These are phyloP conservation scores for Aratinga solstitialis DNA, from an alignment of 2,797 vertebrate species.

Conservation along the genomic window DNA sequence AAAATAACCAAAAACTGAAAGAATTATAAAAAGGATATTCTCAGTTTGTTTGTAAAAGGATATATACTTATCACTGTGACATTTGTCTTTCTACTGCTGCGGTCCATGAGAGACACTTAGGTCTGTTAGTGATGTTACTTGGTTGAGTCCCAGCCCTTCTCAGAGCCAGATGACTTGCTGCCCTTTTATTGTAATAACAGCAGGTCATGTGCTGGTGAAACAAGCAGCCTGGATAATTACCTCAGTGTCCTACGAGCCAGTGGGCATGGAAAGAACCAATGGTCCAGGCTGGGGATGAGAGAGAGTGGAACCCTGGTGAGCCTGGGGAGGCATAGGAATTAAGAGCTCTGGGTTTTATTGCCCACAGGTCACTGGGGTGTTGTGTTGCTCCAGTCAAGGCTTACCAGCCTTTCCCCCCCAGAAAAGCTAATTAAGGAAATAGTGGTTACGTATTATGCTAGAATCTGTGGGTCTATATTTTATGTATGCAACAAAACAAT, in stretches of 20 bases:
- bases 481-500: constrained; percentile 40
- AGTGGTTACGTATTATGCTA: background rate
- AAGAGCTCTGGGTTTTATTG: background rate
- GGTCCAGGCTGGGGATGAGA: background rate
- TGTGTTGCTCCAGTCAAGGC: background rate
- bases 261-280: background rate
- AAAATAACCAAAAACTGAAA: background rate
- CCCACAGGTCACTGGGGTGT: rapidly evolving
- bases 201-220: background rate
- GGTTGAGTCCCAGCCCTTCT: background rate
- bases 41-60: background rate
- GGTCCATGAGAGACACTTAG: background rate
- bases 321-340: background rate
- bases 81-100: background rate
- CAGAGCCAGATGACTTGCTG: background rate
- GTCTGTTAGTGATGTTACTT: background rate
- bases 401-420: background rate
- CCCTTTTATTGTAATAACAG: background rate
- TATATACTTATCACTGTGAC: background rate
- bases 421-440: background rate
- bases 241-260: background rate
- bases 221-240: background rate
- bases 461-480: background rate
- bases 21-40: background rate
- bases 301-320: background rate